A percentile compares a stretch with the other conserved stretches of the same genome.
These are phyloP conservation scores for Odobenus rosmarus DNA, from an alignment of 2,113 vertebrate genomes.

Conservation along the genomic window DNA sequence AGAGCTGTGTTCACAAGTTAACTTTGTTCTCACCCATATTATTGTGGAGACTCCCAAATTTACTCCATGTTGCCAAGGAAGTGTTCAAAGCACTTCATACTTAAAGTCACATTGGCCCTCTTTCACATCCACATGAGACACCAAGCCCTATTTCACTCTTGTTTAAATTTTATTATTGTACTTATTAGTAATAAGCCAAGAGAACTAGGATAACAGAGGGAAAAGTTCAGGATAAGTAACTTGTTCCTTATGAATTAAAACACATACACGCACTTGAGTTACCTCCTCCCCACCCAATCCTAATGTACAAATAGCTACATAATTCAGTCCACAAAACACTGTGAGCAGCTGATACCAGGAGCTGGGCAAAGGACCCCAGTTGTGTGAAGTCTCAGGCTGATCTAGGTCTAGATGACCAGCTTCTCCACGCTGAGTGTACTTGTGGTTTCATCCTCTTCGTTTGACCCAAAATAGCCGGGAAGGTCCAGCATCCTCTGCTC, in stretches of 20 bases:
- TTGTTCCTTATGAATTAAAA: conserved; percentile 1
- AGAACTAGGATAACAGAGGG: conserved; percentile 35
- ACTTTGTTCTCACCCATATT: not conserved
- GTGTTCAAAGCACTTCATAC: not conserved
- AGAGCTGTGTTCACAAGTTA: not conserved
- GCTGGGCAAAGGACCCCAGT: not conserved
- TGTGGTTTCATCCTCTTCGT: conserved; percentile 87
- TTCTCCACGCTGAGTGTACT: conserved; percentile 88
- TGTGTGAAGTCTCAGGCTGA: not conserved
- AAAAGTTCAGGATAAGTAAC: conserved; percentile 48
- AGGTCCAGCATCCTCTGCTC: conserved; percentile 95
- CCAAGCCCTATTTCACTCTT: not conserved
- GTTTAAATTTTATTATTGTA: conserved; percentile 63
- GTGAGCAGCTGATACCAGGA: not conserved
- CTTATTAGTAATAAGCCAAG: conserved; percentile 53
- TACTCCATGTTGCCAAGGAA: not conserved
- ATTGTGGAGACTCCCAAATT: not conserved
- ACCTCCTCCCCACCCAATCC: not conserved
- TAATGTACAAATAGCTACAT: not conserved
- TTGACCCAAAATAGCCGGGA: conserved; percentile 89
- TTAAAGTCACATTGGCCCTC: not conserved
- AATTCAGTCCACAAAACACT: not conserved
- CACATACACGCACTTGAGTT: not conserved
- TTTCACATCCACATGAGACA: not conserved
- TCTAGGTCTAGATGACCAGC: conserved; percentile 84